Evolutionary conservation across 2,888 invertebrate species (phyloP).

Genomic region (Caenorhabditis imperialis): DNA sequence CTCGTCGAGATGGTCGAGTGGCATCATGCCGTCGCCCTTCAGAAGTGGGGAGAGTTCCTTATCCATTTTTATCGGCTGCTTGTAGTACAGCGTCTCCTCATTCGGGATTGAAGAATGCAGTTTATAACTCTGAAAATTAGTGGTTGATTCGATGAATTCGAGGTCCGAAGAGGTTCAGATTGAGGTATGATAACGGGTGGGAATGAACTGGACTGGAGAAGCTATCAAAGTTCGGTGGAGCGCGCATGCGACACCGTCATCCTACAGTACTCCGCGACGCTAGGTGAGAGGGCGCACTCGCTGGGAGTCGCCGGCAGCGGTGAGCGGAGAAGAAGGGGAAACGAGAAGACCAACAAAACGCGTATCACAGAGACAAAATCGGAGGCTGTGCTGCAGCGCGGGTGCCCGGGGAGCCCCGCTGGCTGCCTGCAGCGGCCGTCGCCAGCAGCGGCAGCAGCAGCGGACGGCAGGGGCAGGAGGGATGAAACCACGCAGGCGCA

Average conservation of each 20-base stretch:
- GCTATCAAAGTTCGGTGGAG: no score
- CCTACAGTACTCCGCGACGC: no score
- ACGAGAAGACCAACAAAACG: slow-evolving; percentile 23
- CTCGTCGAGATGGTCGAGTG: slow-evolving; percentile 71
- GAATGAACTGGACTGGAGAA: no score
- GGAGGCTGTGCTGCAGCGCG: slow-evolving; percentile 22
- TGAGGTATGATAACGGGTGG: no score
- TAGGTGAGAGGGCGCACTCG: no score
- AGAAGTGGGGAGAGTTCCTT: slow-evolving; percentile 81
- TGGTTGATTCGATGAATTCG: no score
- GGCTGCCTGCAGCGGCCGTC: background rate
- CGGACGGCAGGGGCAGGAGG: background rate
- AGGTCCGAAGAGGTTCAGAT: no score
- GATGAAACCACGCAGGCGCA: slow-evolving; percentile 5
- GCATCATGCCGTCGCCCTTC: slow-evolving; percentile 68
- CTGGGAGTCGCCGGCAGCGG: no score
- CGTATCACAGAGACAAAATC: slow-evolving; percentile 30
- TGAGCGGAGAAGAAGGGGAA: slow-evolving; percentile 11
- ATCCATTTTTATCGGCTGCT: slow-evolving; percentile 80
- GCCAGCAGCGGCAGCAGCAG: slow-evolving; percentile 6
- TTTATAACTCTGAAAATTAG: slow-evolving; percentile 84
- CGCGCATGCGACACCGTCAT: no score
- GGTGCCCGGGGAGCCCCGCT: slow-evolving; percentile 17
- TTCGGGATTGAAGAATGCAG: slow-evolving; percentile 86
- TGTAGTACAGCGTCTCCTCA: slow-evolving; percentile 91